Percentiles rank a stretch among this genome's conserved stretches.
These are phyloP conservation scores for Drosophila truncata DNA, from an alignment of 1,140 invertebrate genomes.

Conservation along the genomic window DNA sequence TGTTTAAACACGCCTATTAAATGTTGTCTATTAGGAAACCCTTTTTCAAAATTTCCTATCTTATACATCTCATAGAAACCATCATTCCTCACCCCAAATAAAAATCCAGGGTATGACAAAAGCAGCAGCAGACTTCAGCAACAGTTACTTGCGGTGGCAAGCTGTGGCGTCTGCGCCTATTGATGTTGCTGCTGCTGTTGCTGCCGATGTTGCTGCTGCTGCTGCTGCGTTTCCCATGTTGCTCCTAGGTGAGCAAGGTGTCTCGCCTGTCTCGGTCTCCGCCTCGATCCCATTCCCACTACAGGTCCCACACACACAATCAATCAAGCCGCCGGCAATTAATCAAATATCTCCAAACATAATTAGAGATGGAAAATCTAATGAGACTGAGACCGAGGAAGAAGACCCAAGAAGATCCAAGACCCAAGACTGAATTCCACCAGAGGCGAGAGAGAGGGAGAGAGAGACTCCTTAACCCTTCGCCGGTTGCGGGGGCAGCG, in stretches of 20 bases:
- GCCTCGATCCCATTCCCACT: constrained; percentile 20
- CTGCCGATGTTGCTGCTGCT: constrained; percentile 8
- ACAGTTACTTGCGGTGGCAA: constrained; percentile 72
- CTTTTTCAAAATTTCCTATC: not conserved
- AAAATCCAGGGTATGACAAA: constrained; percentile 19
- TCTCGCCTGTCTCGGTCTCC: constrained; percentile 26
- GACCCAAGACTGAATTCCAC: constrained; percentile 9
- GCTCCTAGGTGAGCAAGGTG: constrained; percentile 57
- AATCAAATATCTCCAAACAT: constrained; percentile 80
- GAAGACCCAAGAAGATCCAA: not conserved
- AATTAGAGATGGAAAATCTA: constrained; percentile 83
- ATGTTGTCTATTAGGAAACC: not conserved
- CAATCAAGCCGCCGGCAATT: constrained; percentile 81
- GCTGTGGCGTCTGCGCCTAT: constrained; percentile 77
- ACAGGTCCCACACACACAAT: constrained; percentile 63
- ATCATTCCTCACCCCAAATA: too few species aligned
- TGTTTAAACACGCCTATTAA: too few species aligned
- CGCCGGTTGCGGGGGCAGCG: constrained; percentile 74
- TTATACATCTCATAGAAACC: not conserved
- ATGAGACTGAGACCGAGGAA: constrained; percentile 39
- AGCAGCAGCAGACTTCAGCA: constrained; percentile 73
- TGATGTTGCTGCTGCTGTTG: constrained; percentile 37
- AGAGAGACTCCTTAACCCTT: constrained; percentile 55
- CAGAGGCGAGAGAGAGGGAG: constrained; percentile 8
- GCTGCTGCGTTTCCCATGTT: constrained; percentile 65